A percentile compares a stretch with the other conserved stretches of the same genome.
Evolutionary conservation across 64 coral and sea anemone genomes (phyloP).

Genomic region (Catalaphyllia jardinei): DNA sequence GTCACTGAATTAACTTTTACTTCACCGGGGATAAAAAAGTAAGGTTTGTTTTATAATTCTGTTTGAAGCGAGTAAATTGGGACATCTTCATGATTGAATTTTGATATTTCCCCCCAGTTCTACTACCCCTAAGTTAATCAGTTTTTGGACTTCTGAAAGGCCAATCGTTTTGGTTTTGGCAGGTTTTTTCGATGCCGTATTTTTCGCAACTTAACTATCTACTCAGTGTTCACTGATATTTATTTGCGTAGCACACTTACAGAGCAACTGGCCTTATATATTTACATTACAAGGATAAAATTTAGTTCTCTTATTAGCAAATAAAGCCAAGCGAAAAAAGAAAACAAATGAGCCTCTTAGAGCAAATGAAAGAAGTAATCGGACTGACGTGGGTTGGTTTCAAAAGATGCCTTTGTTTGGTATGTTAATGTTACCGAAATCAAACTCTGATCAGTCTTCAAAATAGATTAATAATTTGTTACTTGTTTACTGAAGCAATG

Average conservation of each 20-base stretch:
- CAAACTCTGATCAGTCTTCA: background rate
- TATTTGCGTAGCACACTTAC: background rate
- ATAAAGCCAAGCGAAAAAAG: background rate
- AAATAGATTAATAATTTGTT: background rate
- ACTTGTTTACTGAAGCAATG: slow-evolving; percentile 7
- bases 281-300: slow-evolving; percentile 33
- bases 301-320: slow-evolving; percentile 28
- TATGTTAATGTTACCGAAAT: slow-evolving; percentile 7
- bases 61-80: background rate
- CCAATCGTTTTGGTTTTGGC: background rate
- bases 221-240: too few species aligned
- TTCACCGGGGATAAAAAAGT: background rate
- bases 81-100: background rate
- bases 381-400: background rate
- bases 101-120: background rate
- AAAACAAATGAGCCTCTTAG: slow-evolving; percentile 19
- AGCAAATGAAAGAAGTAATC: slow-evolving; percentile 1
- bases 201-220: too few species aligned
- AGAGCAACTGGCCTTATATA: background rate
- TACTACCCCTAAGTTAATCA: background rate
- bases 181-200: too few species aligned
- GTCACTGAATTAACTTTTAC: background rate
- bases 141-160: background rate
- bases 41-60: background rate
- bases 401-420: slow-evolving; percentile 13